These are phyloP conservation scores for Protosalanx chinensis DNA, from an alignment of 2,797 vertebrate species.

Conservation along the genomic window DNA sequence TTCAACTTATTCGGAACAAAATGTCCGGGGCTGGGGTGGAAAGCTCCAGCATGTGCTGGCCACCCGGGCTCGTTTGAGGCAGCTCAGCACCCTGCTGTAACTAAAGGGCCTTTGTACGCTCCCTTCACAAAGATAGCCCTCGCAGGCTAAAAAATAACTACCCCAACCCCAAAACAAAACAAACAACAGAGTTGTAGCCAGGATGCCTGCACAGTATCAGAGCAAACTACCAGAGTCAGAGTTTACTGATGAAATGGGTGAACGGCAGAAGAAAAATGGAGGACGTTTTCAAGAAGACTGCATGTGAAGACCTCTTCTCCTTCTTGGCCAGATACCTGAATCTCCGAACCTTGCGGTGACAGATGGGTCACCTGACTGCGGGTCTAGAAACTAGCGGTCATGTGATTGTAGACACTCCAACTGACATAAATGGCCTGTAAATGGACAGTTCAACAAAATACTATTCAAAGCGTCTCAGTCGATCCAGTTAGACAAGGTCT, in stretches of 20 bases:
- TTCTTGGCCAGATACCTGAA: constrained; percentile 8
- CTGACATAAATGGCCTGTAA: neutral
- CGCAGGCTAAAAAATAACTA: constrained; percentile 30
- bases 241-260: constrained; percentile 48
- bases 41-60: constrained; percentile 64
- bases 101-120: constrained; percentile 64
- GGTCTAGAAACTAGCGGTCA: neutral
- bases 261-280: constrained; percentile 37
- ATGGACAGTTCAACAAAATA: neutral
- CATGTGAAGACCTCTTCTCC: constrained; percentile 26
- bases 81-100: constrained; percentile 47
- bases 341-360: neutral
- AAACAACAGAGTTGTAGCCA: constrained; percentile 38
- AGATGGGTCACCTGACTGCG: neutral
- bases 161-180: constrained; percentile 42
- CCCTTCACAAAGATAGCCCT: constrained; percentile 56
- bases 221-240: constrained; percentile 36
- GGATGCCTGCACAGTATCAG: constrained; percentile 18
- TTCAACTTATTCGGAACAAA: constrained; percentile 77
- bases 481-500: neutral
- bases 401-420: neutral
- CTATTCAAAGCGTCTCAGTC: neutral
- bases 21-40: constrained; percentile 72
- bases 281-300: constrained; percentile 45
- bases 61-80: constrained; percentile 45